Evolutionary conservation across 2,888 invertebrate genomes (phyloP), one percentile per base, ranked within the genome.

Genomic region (Pseudolycoriella hygida): DNA sequence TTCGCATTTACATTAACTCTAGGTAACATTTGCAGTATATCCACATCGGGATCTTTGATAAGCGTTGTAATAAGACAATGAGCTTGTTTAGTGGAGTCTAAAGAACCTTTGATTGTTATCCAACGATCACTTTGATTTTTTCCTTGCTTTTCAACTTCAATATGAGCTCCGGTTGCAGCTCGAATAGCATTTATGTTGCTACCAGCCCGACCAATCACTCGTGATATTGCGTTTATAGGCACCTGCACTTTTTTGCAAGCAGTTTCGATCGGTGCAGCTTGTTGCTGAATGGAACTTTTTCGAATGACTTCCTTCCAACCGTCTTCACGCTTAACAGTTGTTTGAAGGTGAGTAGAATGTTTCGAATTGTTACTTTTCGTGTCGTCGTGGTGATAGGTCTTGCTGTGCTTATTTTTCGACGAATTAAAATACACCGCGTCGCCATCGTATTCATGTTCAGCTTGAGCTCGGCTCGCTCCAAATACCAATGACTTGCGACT

Each of bases 171-270:
- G 25, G 97, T 96, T 44, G 90, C 86, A 47, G 89, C 88, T 48
- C 97, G 75, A 60, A 98, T 96, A 11, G 96, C 92, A 68, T 98
- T 98, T 57, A 98, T 96, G 67, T 97, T 97, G 68, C 85, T 87
- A 42, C 97, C 97, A 25, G 88, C 93, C 55, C 97, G 80, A 1
- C 97, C 97, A 58, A 98, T 98, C 44, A 98, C 94, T 46, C 97
- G 76, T 48, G 94, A 93, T 50, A 97, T 96, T 40, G 93, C 94
- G 62, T 85, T 85, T 18, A 90, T 79, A 45, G 93, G 90, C 48
- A 98, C 94, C 14, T 84, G 83, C 40, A 97, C 89, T 67, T 92
- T 93, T 68, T 93, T 93, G 53, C 82, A 80, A 12, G 83, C 61
- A 56, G 61, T 62, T 51, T 66, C 66, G 6, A 41, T 11, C 3